A percentile compares a stretch with the other conserved stretches of the same genome.
phyloP scores from a whole-genome alignment of 2,888 invertebrate species.

The Melanostoma mellinum region DNA sequence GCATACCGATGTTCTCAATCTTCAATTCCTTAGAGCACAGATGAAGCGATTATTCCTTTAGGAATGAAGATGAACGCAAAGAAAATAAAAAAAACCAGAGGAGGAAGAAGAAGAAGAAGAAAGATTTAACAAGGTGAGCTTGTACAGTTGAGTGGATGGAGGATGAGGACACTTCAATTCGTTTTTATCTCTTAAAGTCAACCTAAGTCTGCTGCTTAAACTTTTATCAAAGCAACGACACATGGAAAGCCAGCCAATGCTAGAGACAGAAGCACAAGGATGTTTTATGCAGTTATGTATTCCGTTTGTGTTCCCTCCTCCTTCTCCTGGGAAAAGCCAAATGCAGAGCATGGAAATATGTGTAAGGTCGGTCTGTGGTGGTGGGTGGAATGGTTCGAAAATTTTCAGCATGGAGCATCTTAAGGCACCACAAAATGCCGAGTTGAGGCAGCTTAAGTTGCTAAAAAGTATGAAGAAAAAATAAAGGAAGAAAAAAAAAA shows the following conservation, averaged over 20 bases:
- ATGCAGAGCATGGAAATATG: slow-evolving; percentile 50
- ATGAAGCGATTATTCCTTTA: slow-evolving; percentile 56
- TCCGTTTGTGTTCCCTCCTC: slow-evolving; percentile 51
- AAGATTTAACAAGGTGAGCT: slow-evolving; percentile 44
- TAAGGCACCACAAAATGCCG: slow-evolving; percentile 52
- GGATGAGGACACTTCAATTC: slow-evolving; percentile 53
- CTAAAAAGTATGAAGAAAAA: background rate
- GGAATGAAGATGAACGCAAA: slow-evolving; percentile 12
- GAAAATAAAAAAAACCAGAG: slow-evolving; percentile 1
- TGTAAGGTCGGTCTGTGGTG: background rate
- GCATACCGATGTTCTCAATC: slow-evolving; percentile 43
- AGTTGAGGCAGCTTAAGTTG: slow-evolving; percentile 25
- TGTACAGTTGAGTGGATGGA: slow-evolving; percentile 21
- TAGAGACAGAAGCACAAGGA: slow-evolving; percentile 17
- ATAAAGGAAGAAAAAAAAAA: background rate
- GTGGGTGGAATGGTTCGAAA: slow-evolving; percentile 13
- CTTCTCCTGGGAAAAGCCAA: slow-evolving; percentile 38
- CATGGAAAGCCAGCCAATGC: slow-evolving; percentile 26
- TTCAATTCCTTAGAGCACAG: slow-evolving; percentile 33
- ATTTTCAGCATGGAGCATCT: slow-evolving; percentile 45
- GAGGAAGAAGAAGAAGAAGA: slow-evolving; percentile 18
- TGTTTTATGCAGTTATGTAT: slow-evolving; percentile 68
- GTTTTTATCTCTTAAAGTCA: slow-evolving; percentile 63
- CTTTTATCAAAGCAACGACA: slow-evolving; percentile 62
- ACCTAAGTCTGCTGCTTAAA: slow-evolving; percentile 58